phyloP scores from a whole-genome alignment of 1,140 invertebrate genomes.

The Caligus rogercresseyi region DNA sequence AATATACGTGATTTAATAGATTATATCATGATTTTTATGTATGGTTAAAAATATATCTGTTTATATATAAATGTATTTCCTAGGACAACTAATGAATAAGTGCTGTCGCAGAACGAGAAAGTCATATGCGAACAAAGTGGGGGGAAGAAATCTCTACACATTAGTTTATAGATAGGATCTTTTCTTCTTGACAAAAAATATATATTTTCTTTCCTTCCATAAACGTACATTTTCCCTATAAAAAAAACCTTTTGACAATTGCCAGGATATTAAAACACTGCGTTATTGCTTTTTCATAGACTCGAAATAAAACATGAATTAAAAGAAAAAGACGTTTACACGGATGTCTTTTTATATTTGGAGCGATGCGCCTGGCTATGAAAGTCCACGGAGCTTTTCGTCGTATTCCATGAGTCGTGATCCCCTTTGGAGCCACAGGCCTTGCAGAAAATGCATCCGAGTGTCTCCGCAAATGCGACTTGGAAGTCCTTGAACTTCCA shows the following conservation, averaged over 20 bases:
- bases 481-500: conserved; percentile 6
- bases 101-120: too few relatives aligned
- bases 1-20: too few relatives aligned
- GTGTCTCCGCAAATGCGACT: background rate
- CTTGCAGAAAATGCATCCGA: background rate
- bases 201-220: background rate
- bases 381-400: background rate
- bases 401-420: background rate
- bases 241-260: background rate
- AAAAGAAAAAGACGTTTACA: background rate
- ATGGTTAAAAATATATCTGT: too few relatives aligned
- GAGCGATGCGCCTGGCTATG: background rate
- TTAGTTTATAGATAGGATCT: background rate
- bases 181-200: background rate
- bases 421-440: too few relatives aligned
- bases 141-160: too few relatives aligned
- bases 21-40: too few relatives aligned
- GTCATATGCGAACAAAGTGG: too few relatives aligned
- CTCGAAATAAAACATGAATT: background rate
- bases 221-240: background rate
- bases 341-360: background rate
- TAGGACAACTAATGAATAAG: too few relatives aligned
- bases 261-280: background rate
- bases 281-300: background rate
- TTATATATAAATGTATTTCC: too few relatives aligned